Evolutionary conservation across 2,888 invertebrate species (phyloP).

Genomic region (Deilephila elpenor): DNA sequence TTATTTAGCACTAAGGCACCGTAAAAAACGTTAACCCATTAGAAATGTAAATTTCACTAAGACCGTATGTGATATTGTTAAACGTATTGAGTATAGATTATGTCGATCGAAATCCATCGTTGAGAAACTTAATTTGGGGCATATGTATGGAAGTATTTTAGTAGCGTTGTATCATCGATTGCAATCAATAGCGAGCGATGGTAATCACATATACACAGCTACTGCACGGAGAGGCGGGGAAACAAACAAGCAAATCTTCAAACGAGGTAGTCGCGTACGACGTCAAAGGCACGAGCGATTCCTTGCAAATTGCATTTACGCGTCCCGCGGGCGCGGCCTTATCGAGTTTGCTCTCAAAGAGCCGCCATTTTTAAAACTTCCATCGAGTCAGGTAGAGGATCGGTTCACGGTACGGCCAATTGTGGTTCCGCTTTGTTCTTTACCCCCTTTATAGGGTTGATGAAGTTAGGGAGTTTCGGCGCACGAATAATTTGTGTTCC

Average conservation of each 20-base stretch:
- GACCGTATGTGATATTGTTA: no score
- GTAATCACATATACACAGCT: not conserved
- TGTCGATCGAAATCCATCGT: no score
- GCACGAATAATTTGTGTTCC: slow-evolving; percentile 81
- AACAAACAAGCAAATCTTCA: slow-evolving; percentile 67
- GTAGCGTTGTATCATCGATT: not conserved
- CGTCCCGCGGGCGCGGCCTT: slow-evolving; percentile 79
- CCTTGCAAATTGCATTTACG: slow-evolving; percentile 81
- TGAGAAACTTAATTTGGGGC: no score
- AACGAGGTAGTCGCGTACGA: slow-evolving; percentile 62
- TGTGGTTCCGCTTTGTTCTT: slow-evolving; percentile 82
- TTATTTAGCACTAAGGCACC: no score
- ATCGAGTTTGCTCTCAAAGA: slow-evolving; percentile 82
- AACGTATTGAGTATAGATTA: no score
- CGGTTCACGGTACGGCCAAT: slow-evolving; percentile 69
- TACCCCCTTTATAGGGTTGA: slow-evolving; percentile 79
- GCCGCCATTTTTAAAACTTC: slow-evolving; percentile 82
- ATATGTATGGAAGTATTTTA: not conserved
- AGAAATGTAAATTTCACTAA: no score
- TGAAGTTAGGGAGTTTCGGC: slow-evolving; percentile 81
- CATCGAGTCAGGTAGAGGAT: slow-evolving; percentile 73
- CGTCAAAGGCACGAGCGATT: slow-evolving; percentile 82
- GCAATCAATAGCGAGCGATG: not conserved
- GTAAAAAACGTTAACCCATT: no score
- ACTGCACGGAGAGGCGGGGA: not conserved